phyloP scores from a whole-genome alignment of 2,113 vertebrate genomes.

The Corythornis madagascariensis region DNA sequence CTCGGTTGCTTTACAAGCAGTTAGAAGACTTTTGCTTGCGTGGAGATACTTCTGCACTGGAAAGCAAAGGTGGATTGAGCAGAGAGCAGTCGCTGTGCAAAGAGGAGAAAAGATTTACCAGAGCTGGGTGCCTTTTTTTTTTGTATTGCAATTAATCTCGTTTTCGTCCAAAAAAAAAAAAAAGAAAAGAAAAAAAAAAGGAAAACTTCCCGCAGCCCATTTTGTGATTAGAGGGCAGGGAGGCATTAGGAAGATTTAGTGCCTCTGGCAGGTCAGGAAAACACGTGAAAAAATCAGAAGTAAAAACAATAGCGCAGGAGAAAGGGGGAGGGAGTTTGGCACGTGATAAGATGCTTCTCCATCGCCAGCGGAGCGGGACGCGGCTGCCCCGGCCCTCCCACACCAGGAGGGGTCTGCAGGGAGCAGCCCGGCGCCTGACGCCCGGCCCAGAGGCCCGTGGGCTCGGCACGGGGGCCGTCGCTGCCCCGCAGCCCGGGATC shows the following conservation, averaged over 20 bases:
- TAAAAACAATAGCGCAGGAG: neutral
- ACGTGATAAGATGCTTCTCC: neutral
- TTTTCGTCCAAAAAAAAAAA: neutral
- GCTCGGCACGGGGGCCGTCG: neutral
- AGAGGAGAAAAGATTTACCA: slow-evolving; percentile 44
- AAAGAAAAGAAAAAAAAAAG: neutral
- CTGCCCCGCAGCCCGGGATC: neutral
- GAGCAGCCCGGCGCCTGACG: neutral
- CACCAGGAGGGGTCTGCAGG: neutral
- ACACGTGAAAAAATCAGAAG: slow-evolving; percentile 25
- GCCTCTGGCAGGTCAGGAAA: slow-evolving; percentile 16
- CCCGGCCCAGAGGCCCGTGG: neutral
- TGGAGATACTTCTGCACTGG: slow-evolving; percentile 46
- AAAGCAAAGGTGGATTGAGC: slow-evolving; percentile 28
- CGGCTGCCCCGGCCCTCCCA: neutral
- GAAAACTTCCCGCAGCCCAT: neutral
- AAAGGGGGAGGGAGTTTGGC: neutral
- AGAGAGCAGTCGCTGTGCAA: neutral
- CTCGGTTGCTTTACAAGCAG: slow-evolving; percentile 64
- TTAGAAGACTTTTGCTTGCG: slow-evolving; percentile 39
- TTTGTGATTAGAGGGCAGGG: neutral
- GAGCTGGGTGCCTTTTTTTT: slow-evolving; percentile 36
- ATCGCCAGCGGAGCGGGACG: neutral
- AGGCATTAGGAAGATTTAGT: slow-evolving; percentile 39
- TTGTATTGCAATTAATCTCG: slow-evolving; percentile 52